Percentiles rank a stretch among this genome's conserved stretches.
Evolutionary conservation across 2,888 invertebrate genomes (phyloP).

Genomic region (Apantesis nais): DNA sequence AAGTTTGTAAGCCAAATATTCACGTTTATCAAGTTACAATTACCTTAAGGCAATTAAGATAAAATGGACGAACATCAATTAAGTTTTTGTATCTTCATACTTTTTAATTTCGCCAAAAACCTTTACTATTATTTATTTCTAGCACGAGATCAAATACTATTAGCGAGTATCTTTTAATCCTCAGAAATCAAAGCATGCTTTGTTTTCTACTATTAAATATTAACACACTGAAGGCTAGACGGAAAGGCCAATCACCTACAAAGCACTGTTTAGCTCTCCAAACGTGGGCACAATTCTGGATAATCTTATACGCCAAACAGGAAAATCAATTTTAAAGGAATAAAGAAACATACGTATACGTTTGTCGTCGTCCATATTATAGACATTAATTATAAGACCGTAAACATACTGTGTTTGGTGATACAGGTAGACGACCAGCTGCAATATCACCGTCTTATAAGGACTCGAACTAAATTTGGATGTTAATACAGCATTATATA

Average conservation of each 20-base stretch:
- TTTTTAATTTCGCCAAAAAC: neutral
- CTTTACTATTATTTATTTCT: neutral
- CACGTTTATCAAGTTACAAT: no score
- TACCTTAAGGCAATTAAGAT: neutral
- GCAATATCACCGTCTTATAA: slow-evolving; percentile 34
- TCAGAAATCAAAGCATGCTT: neutral
- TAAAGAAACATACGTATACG: slow-evolving; percentile 20
- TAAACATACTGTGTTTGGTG: slow-evolving; percentile 48
- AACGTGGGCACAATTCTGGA: slow-evolving; percentile 22
- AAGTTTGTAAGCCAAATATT: neutral
- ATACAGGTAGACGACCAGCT: slow-evolving; percentile 49
- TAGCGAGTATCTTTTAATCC: neutral
- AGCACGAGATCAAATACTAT: neutral
- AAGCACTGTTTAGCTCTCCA: neutral
- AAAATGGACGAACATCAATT: neutral
- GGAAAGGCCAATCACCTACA: slow-evolving; percentile 12
- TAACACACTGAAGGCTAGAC: slow-evolving; percentile 11
- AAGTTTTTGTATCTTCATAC: neutral
- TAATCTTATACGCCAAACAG: slow-evolving; percentile 31
- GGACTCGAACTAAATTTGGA: slow-evolving; percentile 42
- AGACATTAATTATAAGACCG: slow-evolving; percentile 38
- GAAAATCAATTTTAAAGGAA: slow-evolving; percentile 39
- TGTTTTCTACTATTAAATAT: slow-evolving; percentile 7
- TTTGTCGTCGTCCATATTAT: slow-evolving; percentile 17
- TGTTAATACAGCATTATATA: slow-evolving; percentile 38